These are phyloP conservation scores for Drosophila murphyi DNA, from an alignment of 1,140 invertebrate species.

Conservation along the genomic window DNA sequence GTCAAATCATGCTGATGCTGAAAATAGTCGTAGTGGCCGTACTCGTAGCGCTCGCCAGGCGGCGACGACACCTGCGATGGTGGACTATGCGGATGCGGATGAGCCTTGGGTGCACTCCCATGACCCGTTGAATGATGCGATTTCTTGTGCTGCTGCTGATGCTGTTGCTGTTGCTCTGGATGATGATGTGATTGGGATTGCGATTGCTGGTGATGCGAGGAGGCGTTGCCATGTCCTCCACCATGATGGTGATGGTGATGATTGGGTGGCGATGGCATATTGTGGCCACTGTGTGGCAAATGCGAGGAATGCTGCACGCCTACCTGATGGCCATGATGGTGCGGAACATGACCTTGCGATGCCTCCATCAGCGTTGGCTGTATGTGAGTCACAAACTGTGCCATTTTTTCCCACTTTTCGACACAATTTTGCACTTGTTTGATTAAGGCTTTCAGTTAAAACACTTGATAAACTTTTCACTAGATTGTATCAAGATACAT, in stretches of 20 bases:
- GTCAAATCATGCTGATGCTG: conserved; percentile 67
- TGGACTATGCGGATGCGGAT: conserved; percentile 59
- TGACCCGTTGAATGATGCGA: conserved; percentile 43
- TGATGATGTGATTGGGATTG: conserved; percentile 28
- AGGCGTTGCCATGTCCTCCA: conserved; percentile 13
- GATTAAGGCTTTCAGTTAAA: conserved; percentile 30
- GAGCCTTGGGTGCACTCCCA: conserved; percentile 35
- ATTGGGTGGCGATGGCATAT: conserved; percentile 82
- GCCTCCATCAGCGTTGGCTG: conserved; percentile 86
- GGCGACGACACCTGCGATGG: conserved; percentile 59
- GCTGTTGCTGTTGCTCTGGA: conserved; percentile 38
- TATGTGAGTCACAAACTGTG: conserved; percentile 87
- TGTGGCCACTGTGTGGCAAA: conserved; percentile 83
- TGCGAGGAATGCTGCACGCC: conserved; percentile 81
- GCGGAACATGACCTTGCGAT: conserved; percentile 85
- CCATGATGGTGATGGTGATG: conserved; percentile 82
- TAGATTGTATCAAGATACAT: conserved; percentile 20
- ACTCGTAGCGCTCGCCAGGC: conserved; percentile 41
- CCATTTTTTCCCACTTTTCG: conserved; percentile 70
- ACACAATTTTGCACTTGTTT: conserved; percentile 61
- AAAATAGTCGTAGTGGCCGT: conserved; percentile 68
- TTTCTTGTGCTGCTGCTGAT: conserved; percentile 33
- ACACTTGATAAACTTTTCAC: conserved; percentile 45
- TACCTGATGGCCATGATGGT: conserved; percentile 83
- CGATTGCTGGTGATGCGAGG: conserved; percentile 46